Evolutionary conservation across 2,888 invertebrate genomes (phyloP), one percentile per base, ranked within the genome.

Genomic region (Melipona beecheii): DNA sequence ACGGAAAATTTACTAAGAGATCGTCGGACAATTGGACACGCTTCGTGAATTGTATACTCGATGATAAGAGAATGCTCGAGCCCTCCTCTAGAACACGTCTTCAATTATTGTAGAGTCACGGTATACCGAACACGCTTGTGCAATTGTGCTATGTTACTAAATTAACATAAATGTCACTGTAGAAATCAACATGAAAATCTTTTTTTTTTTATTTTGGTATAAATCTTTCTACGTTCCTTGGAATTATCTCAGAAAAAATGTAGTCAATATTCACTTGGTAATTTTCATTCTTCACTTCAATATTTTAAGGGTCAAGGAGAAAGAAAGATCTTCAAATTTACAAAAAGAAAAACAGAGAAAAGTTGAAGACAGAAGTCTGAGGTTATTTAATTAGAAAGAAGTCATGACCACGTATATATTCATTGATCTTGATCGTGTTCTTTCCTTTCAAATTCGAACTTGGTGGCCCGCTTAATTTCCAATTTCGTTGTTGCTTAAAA

Each of bases 401-500:
- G 50, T 19, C 9, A 58, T 11, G 31, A 56, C 15, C 66, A 66
- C 66, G 68, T 43, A 65, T n/a, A 4, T n/a, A 15, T 17, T 60
- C 64, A 52, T 64, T 71, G 84, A 88, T 88, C 82, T 88, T 85
- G 86, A 84, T 76, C 78, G 43, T 74, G 69, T 24, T 31, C 15
- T 36, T 31, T 31, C 19, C 36, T 60, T 71, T 36, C 69, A 58
- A 75, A 78, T 49, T 72, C 64, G 71, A 81, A 68, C 71, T 65
- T 66, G 49, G 13, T 19, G 3, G 15, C 49, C 70, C 56, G 56
- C n/a, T 31, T 70, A 54, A 81, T 72, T 60, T 68, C 58, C 71
- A 31, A 81, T 70, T 85, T 82, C 72, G 65, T 36, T 49, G 17
- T 27, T 49, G 74, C 78, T 84, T 88, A 87, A 88, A 89, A 85